Conservation (phyloP, 2,888 invertebrate genomes). For the Parthenolecanium corni region DNA sequence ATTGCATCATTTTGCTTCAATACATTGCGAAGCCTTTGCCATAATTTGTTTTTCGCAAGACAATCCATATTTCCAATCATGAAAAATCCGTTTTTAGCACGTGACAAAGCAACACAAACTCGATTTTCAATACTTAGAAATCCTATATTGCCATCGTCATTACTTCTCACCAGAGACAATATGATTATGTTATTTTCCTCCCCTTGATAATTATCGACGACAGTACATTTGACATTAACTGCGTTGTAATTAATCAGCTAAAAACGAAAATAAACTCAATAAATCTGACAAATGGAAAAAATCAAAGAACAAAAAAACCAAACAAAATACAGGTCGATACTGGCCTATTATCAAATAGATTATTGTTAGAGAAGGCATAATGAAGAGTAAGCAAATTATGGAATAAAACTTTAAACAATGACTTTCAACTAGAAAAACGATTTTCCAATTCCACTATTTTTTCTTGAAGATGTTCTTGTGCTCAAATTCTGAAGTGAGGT, state of each 20-base stretch:
- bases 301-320: too few relatives aligned
- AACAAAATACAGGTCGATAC: too few relatives aligned
- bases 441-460: too few relatives aligned
- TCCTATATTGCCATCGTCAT: slow-evolving; percentile 53
- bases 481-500: too few relatives aligned
- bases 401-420: too few relatives aligned
- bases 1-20: slow-evolving; percentile 44
- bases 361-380: too few relatives aligned
- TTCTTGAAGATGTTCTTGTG: too few relatives aligned
- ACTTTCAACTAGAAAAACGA: too few relatives aligned
- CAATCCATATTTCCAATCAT: slow-evolving; percentile 62
- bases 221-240: slow-evolving; percentile 44
- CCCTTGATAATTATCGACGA: slow-evolving; percentile 71
- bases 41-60: slow-evolving; percentile 44
- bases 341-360: too few relatives aligned
- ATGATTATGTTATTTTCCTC: slow-evolving; percentile 68
- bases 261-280: too few relatives aligned
- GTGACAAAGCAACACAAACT: slow-evolving; percentile 64
- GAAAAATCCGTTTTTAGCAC: slow-evolving; percentile 58
- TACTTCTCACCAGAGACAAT: slow-evolving; percentile 66
- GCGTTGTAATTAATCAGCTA: not conserved
- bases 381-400: too few relatives aligned
- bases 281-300: not conserved
- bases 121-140: slow-evolving; percentile 58
- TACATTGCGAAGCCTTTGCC: slow-evolving; percentile 45